A percentile compares a stretch with the other conserved stretches of the same genome.
These are phyloP conservation scores for Esperia sulphurella DNA, from an alignment of 2,888 invertebrate species.

Conservation along the genomic window DNA sequence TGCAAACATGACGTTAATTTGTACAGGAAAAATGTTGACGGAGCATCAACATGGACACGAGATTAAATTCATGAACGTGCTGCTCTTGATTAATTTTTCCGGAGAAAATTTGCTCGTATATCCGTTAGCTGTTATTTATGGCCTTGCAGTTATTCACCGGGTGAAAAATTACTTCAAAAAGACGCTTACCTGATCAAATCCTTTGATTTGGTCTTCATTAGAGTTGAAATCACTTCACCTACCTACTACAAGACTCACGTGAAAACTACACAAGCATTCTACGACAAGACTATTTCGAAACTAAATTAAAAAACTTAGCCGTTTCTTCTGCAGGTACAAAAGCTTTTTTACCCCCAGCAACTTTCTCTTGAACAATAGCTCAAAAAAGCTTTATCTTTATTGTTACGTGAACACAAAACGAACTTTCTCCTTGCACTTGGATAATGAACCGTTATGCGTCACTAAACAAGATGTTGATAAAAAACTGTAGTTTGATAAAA, in stretches of 20 bases:
- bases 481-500: slow-evolving; percentile 22
- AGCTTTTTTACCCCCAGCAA: slow-evolving; percentile 52
- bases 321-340: slow-evolving; percentile 58
- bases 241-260: not conserved
- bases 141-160: slow-evolving; percentile 9
- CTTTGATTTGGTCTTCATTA: not conserved
- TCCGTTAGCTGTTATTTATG: slow-evolving; percentile 39
- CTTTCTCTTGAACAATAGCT: slow-evolving; percentile 66
- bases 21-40: slow-evolving; percentile 39
- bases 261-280: slow-evolving; percentile 50
- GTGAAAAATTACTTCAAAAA: slow-evolving; percentile 2
- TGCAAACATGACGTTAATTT: slow-evolving; percentile 52
- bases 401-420: slow-evolving; percentile 41
- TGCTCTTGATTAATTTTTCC: slow-evolving; percentile 57
- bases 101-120: slow-evolving; percentile 53
- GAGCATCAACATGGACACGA: slow-evolving; percentile 50
- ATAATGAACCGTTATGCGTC: slow-evolving; percentile 41
- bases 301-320: slow-evolving; percentile 56
- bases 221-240: not conserved
- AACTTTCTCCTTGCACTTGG: slow-evolving; percentile 62
- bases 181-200: slow-evolving; percentile 27
- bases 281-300: slow-evolving; percentile 50
- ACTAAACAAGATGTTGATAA: slow-evolving; percentile 14
- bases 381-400: slow-evolving; percentile 53
- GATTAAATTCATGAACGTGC: slow-evolving; percentile 69